Evolutionary conservation across 1,140 invertebrate species (phyloP), one percentile per base, ranked within the genome.

Genomic region (Triops cancriformis): DNA sequence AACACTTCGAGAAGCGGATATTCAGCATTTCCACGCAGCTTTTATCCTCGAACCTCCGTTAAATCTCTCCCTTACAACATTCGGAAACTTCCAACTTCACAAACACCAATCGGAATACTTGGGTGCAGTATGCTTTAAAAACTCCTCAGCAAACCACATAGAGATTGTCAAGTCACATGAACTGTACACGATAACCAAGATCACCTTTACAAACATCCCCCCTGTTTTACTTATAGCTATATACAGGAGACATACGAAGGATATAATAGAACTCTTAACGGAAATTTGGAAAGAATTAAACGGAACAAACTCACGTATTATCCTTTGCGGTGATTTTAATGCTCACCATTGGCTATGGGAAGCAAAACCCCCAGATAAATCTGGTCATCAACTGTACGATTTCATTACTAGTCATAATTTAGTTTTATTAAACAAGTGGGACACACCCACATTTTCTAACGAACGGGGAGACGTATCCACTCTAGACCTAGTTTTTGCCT

Each of bases 261-360:
- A 45, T 45, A 45, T 1, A 45, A 45, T 18, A 45, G 1, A 45
- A 45, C 43, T 45, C 18, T 45, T 45, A 45, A 45, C 43, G 43
- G 43, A 45, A 45, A 45, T 45, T 45, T 45, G 43, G 43, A 45
- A 45, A 45, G 43, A 45, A 45, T 45, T 1, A 45, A 45, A 45
- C 43, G 43, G 18, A 45, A 45, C 43, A 1, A 45, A 45, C 43
- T 45, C 43, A 45, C 43, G 43, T 42, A 26, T 75, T 3, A 75
- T 37, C 74, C 42, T 26, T 42, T n/a, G n/a, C n/a, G n/a, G n/a
- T n/a, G n/a, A n/a, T n/a, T n/a, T n/a, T n/a, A n/a, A n/a, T n/a
- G n/a, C 74, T 4, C 74, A 75, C 31, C 74, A 75, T 42, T 75
- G 74, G 74, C 28, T 28, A 23, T 75, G 74, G 74, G 74, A 75